A percentile compares a stretch with the other conserved stretches of the same genome.
Conservation (phyloP, 2,888 invertebrate species). For the Melinopterus prodromus region DNA sequence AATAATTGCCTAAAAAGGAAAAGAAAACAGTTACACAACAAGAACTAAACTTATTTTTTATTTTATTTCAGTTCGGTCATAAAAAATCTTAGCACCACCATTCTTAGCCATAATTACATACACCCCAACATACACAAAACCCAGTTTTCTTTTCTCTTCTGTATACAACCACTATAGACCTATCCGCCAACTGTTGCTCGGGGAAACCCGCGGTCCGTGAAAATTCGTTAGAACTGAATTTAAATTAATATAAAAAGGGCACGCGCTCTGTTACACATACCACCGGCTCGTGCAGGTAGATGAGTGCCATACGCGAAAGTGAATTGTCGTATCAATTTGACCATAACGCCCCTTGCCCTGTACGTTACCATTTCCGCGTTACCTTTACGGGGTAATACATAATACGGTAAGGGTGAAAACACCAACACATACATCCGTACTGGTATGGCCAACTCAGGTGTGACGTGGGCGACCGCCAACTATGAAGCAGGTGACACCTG, state of each 20-base stretch:
- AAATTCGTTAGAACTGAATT: constrained; percentile 46
- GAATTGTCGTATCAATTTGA: constrained; percentile 42
- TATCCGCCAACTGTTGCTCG: constrained; percentile 42
- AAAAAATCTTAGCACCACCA: too few relatives aligned
- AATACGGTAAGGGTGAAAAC: constrained; percentile 23
- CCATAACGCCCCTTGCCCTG: constrained; percentile 42
- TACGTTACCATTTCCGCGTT: constrained; percentile 18
- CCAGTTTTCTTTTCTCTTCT: neutral
- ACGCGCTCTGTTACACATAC: constrained; percentile 23
- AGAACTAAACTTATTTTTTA: too few relatives aligned
- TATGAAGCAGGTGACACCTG: constrained; percentile 48
- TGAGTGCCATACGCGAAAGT: constrained; percentile 42
- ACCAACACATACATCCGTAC: neutral
- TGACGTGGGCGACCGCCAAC: constrained; percentile 40
- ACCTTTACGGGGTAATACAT: constrained; percentile 9
- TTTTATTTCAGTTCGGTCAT: too few relatives aligned
- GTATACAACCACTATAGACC: neutral
- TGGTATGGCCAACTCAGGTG: constrained; percentile 41
- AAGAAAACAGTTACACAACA: too few relatives aligned
- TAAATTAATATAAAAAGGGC: neutral
- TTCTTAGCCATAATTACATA: neutral
- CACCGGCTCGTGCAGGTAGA: constrained; percentile 12
- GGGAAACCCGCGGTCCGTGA: constrained; percentile 40
- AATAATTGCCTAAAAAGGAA: too few relatives aligned
- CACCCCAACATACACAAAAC: neutral